phyloP scores from a whole-genome alignment of 35 echinoderm and acorn worm species.

The Amphiura filiformis region DNA sequence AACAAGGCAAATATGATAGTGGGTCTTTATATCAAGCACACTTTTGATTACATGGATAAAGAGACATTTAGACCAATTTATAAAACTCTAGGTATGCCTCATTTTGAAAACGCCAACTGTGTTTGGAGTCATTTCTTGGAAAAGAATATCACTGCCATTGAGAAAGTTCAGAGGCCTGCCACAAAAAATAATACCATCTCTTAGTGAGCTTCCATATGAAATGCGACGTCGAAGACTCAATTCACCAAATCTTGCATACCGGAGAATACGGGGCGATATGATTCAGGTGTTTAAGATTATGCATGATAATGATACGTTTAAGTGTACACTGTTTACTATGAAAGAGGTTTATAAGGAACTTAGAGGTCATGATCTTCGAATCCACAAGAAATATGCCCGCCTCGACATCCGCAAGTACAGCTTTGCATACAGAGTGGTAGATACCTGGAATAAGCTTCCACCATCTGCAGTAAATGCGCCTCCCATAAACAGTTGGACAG shows the following conservation, averaged over 20 bases:
- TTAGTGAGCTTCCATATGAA: background rate
- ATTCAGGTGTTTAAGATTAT: too few species aligned
- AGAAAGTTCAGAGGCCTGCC: background rate
- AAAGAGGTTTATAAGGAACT: background rate
- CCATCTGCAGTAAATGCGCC: too few species aligned
- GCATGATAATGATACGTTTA: background rate
- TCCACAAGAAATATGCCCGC: background rate
- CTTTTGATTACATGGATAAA: background rate
- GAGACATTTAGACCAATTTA: background rate
- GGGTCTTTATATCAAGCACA: background rate
- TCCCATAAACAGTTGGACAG: too few species aligned
- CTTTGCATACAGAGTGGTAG: too few species aligned
- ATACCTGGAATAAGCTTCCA: too few species aligned
- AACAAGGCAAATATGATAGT: background rate
- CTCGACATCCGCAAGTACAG: background rate
- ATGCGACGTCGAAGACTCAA: background rate
- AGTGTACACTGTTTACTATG: background rate
- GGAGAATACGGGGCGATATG: background rate
- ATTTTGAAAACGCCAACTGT: background rate
- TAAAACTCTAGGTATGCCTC: background rate
- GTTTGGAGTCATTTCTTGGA: background rate
- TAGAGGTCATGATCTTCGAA: background rate
- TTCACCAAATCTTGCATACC: background rate
- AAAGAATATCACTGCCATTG: background rate
- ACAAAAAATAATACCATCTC: background rate